Percentiles rank a stretch among this genome's conserved stretches.
phyloP scores from a whole-genome alignment of 1,140 invertebrate species.

The Ips typographus region DNA sequence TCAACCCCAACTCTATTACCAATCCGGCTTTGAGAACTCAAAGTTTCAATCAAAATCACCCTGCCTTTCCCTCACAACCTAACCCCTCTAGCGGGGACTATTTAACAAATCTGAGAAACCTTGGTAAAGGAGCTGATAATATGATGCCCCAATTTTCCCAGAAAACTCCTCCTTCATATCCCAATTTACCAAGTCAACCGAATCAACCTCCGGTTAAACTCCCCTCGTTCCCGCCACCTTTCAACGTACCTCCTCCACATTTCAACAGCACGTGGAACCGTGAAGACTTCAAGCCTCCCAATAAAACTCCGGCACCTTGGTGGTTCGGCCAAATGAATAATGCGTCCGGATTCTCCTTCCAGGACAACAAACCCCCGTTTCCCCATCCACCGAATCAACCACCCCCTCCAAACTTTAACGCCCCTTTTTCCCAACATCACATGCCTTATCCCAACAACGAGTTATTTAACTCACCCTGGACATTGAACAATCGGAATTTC shows the following conservation, averaged over 20 bases:
- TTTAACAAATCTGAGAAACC: conserved; percentile 36
- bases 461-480: conserved; percentile 39
- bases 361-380: conserved; percentile 1
- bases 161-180: conserved; percentile 23
- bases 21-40: conserved; percentile 32
- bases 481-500: conserved; percentile 27
- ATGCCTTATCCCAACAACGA: conserved; percentile 22
- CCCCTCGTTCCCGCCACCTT: conserved; percentile 19
- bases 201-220: conserved; percentile 27
- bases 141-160: conserved; percentile 38
- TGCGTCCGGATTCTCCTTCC: neutral
- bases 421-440: conserved; percentile 11
- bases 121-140: conserved; percentile 38
- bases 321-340: conserved; percentile 16
- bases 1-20: conserved; percentile 24
- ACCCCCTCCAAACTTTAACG: conserved; percentile 11
- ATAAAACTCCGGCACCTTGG: conserved; percentile 17
- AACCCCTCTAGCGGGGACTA: conserved; percentile 31
- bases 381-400: conserved; percentile 11
- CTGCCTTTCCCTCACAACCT: conserved; percentile 31
- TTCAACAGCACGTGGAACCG: conserved; percentile 11
- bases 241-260: conserved; percentile 27
- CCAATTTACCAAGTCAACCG: neutral
- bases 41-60: conserved; percentile 41
- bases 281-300: conserved; percentile 26